phyloP scores from a whole-genome alignment of 2,113 vertebrate genomes.

The Oophaga pumilio region DNA sequence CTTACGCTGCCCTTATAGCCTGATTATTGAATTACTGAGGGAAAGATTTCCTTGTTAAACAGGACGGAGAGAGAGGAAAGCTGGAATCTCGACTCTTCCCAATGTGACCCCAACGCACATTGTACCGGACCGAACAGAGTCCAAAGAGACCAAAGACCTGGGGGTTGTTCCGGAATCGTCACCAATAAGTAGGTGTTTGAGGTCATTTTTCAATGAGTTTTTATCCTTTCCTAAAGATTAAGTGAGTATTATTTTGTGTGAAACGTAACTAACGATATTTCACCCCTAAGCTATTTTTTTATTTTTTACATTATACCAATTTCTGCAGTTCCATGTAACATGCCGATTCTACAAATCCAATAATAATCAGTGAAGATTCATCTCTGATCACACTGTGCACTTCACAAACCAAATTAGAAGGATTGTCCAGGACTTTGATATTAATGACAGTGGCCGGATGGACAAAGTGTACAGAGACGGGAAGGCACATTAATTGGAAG shows the following conservation, averaged over 20 bases:
- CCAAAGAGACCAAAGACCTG: slow-evolving; percentile 64
- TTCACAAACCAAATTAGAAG: too few relatives aligned
- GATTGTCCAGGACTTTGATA: too few relatives aligned
- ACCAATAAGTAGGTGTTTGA: slow-evolving; percentile 73
- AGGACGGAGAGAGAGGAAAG: slow-evolving; percentile 72
- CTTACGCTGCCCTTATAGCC: slow-evolving; percentile 48
- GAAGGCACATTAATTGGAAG: too few relatives aligned
- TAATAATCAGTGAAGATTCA: too few relatives aligned
- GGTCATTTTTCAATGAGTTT: slow-evolving; percentile 53
- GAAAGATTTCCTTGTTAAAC: slow-evolving; percentile 75
- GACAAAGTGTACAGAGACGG: too few relatives aligned
- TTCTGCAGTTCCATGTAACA: not conserved
- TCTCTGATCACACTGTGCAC: too few relatives aligned
- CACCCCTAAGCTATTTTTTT: not conserved
- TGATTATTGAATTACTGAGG: slow-evolving; percentile 67
- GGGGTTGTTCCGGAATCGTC: slow-evolving; percentile 66
- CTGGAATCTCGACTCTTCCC: slow-evolving; percentile 64
- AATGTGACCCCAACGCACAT: slow-evolving; percentile 65
- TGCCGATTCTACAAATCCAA: not conserved
- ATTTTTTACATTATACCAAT: not conserved
- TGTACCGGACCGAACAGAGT: slow-evolving; percentile 63
- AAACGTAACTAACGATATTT: not conserved
- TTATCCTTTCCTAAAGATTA: slow-evolving; percentile 1
- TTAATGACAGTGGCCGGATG: too few relatives aligned
- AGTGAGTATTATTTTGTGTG: slow-evolving; percentile 1